Evolutionary conservation across 2,113 vertebrate species (phyloP).

Genomic region (Ovis canadensis): DNA sequence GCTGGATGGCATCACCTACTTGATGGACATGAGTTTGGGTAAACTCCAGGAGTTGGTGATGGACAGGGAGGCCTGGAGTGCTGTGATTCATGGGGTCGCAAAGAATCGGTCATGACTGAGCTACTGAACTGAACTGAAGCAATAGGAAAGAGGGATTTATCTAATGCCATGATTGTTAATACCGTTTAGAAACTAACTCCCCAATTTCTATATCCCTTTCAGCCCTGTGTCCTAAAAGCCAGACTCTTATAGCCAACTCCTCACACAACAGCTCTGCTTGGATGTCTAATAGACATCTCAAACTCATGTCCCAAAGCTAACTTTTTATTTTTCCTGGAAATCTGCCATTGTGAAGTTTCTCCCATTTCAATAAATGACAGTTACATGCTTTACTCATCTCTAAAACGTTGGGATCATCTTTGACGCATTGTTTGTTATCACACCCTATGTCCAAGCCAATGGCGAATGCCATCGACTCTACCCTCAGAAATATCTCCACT

Average conservation of each 20-base stretch:
- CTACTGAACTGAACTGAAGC: too few species aligned
- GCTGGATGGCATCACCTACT: too few species aligned
- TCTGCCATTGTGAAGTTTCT: background rate
- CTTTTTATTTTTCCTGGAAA: background rate
- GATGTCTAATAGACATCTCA: background rate
- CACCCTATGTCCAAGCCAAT: background rate
- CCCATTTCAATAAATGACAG: background rate
- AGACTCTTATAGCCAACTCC: background rate
- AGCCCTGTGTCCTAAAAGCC: background rate
- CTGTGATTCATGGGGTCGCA: too few species aligned
- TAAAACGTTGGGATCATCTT: background rate
- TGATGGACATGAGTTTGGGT: too few species aligned
- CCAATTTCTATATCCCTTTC: background rate
- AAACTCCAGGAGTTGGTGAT: too few species aligned
- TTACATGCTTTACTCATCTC: background rate
- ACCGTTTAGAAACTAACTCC: background rate
- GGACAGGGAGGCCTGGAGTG: too few species aligned
- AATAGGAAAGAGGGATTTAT: background rate
- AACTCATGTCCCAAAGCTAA: background rate
- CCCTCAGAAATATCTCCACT: background rate
- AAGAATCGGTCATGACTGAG: too few species aligned
- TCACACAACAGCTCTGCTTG: background rate
- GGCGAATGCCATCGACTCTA: background rate
- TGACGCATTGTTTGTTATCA: background rate
- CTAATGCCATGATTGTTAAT: background rate